A percentile compares a stretch with the other conserved stretches of the same genome.
Conservation (phyloP, 2,113 vertebrate species). For the Poicephalus meyeri region DNA sequence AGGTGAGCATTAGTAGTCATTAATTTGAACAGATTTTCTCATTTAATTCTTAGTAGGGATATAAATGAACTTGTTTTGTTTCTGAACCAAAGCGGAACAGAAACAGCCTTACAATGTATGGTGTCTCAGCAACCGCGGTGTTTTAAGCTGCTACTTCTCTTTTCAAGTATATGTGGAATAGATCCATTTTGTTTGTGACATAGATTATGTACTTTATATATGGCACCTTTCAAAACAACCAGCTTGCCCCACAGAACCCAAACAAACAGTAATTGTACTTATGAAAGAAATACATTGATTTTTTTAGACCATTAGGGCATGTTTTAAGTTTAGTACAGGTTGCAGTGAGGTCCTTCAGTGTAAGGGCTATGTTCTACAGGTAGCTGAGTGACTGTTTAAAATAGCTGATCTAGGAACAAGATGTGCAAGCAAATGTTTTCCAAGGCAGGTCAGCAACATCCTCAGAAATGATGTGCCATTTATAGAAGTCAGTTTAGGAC, state of each 20-base stretch:
- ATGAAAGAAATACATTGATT: not conserved
- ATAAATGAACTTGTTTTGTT: not conserved
- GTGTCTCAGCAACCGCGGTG: not conserved
- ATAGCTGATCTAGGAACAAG: not conserved
- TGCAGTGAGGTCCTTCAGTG: not conserved
- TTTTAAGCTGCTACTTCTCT: not conserved
- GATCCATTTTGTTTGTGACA: fast-evolving
- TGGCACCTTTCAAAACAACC: not conserved
- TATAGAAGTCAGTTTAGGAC: not conserved
- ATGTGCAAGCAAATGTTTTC: not conserved
- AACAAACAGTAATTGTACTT: not conserved
- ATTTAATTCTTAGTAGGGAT: not conserved
- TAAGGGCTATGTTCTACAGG: not conserved
- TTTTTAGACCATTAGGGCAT: not conserved
- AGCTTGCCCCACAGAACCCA: not conserved
- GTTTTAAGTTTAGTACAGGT: not conserved
- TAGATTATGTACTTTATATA: not conserved
- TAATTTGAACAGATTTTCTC: not conserved
- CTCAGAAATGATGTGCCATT: not conserved
- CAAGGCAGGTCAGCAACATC: not conserved
- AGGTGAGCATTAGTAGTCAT: not conserved
- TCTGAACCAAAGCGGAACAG: not conserved
- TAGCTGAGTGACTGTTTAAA: not conserved
- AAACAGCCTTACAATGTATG: not conserved
- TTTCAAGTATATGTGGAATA: not conserved